phyloP scores from a whole-genome alignment of 2,888 invertebrate species.

The Chloroclysta siterata region DNA sequence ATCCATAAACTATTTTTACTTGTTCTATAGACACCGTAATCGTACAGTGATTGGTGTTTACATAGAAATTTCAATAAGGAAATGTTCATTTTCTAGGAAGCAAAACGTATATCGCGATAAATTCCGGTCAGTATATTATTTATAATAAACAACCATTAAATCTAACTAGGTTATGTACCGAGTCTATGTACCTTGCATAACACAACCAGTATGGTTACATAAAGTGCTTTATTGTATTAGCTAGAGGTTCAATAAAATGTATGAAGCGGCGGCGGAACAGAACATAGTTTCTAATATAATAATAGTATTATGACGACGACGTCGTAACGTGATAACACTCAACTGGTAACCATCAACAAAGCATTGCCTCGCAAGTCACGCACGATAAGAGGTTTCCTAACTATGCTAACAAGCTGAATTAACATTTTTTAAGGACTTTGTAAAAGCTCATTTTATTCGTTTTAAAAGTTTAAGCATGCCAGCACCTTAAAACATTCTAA shows the following conservation, averaged over 20 bases:
- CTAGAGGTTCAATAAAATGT: conserved; percentile 25
- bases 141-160: neutral
- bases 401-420: too few species aligned
- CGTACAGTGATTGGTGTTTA: neutral
- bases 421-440: too few species aligned
- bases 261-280: conserved; percentile 5
- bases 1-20: neutral
- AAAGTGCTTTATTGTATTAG: conserved; percentile 15
- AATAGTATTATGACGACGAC: conserved; percentile 22
- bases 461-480: too few species aligned
- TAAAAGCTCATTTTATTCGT: too few species aligned
- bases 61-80: neutral
- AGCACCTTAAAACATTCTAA: too few species aligned
- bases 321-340: conserved; percentile 29
- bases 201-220: conserved; percentile 19
- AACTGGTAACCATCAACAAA: too few species aligned
- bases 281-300: conserved; percentile 16
- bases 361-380: too few species aligned
- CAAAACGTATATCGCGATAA: neutral
- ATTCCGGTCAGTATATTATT: neutral
- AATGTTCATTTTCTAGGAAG: neutral
- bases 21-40: neutral
- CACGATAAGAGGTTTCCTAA: too few species aligned
- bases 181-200: conserved; percentile 16
- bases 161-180: neutral